Conservation (phyloP, 2,888 invertebrate species). For the Lutraria lutraria region DNA sequence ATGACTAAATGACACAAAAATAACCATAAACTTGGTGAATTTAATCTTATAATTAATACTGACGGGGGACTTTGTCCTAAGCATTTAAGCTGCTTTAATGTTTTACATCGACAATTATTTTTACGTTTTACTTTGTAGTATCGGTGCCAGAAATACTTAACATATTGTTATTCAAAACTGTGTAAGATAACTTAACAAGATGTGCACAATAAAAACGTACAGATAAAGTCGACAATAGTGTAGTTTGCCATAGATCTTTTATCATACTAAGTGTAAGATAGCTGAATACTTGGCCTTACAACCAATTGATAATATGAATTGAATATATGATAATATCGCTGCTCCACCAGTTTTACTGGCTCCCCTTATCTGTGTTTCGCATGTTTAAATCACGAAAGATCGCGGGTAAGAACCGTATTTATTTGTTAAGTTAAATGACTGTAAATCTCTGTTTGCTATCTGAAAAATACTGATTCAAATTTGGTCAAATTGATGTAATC, state of each 20-base stretch:
- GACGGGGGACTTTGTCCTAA: neutral
- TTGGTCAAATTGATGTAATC: neutral
- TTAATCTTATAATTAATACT: slow-evolving; percentile 1
- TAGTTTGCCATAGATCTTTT: slow-evolving; percentile 4
- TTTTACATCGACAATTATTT: neutral
- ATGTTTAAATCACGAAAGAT: neutral
- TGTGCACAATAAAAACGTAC: neutral
- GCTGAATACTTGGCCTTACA: neutral
- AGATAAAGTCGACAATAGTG: slow-evolving; percentile 1
- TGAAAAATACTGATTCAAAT: neutral
- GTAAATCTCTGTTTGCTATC: neutral
- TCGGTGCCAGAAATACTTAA: neutral
- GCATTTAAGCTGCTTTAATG: slow-evolving; percentile 13
- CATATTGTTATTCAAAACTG: neutral
- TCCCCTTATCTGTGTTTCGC: neutral
- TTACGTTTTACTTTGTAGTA: neutral
- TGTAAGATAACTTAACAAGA: neutral
- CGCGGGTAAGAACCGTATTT: neutral
- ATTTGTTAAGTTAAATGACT: slow-evolving; percentile 1
- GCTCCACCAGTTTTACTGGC: neutral
- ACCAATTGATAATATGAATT: neutral
- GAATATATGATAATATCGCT: neutral
- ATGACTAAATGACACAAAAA: neutral
- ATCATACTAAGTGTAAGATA: slow-evolving; percentile 17
- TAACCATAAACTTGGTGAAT: neutral